These are phyloP conservation scores for Cylloceria caligata DNA, from an alignment of 2,888 invertebrate species.

Conservation along the genomic window DNA sequence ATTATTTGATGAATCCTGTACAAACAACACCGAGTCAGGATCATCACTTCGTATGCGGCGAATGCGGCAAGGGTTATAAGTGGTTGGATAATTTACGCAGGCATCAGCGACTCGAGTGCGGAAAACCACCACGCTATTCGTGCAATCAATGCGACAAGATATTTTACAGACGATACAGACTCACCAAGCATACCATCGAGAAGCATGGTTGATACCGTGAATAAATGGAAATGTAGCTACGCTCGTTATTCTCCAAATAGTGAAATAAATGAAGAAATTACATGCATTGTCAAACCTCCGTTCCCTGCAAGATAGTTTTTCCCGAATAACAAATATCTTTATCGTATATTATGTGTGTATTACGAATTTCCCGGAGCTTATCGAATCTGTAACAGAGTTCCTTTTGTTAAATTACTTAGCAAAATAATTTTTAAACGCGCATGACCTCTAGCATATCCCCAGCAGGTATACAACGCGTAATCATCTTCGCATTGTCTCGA, in stretches of 20 bases:
- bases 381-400: conserved; percentile 1
- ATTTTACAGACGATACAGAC: conserved; percentile 85
- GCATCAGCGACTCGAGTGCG: conserved; percentile 84
- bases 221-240: neutral
- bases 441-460: conserved; percentile 52
- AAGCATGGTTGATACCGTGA: conserved; percentile 76
- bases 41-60: conserved; percentile 81
- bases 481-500: neutral
- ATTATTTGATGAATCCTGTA: conserved; percentile 32
- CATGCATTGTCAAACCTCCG: neutral
- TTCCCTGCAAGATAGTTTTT: neutral
- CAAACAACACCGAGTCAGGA: conserved; percentile 69
- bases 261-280: conserved; percentile 12
- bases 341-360: neutral
- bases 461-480: neutral
- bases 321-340: neutral
- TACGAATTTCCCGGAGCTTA: neutral
- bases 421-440: conserved; percentile 23
- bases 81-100: conserved; percentile 82
- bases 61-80: conserved; percentile 84
- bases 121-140: conserved; percentile 79
- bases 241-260: neutral
- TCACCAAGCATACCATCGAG: conserved; percentile 84
- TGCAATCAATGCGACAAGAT: conserved; percentile 81
- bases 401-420: conserved; percentile 15